Percentiles rank a stretch among this genome's conserved stretches.
phyloP scores from a whole-genome alignment of 2,797 vertebrate genomes.

The Zenarchopterus dispar region DNA sequence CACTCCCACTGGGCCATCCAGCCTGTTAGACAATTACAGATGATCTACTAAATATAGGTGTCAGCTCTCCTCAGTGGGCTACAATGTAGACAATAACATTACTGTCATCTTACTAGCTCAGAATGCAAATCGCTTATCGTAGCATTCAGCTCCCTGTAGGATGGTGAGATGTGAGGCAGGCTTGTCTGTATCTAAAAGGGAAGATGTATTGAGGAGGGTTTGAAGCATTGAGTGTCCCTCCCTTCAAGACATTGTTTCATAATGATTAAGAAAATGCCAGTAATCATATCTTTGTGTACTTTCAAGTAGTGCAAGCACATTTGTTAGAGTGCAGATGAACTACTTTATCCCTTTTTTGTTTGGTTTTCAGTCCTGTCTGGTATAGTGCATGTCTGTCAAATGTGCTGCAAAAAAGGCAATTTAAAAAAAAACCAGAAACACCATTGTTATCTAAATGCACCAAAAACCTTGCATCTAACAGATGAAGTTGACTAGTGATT shows the following conservation, averaged over 20 bases:
- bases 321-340: not conserved
- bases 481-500: conserved; percentile 5
- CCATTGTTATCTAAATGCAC: not conserved
- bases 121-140: too few species aligned
- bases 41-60: conserved; percentile 1
- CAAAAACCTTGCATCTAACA: conserved; percentile 3
- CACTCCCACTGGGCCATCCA: not conserved
- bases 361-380: not conserved
- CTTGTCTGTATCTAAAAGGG: not conserved
- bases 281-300: not conserved
- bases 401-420: not conserved
- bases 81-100: conserved; percentile 8
- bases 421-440: too few species aligned
- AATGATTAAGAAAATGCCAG: not conserved
- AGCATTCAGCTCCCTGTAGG: too few species aligned
- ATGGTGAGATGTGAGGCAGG: too few species aligned
- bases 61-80: not conserved
- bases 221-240: not conserved
- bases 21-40: not conserved
- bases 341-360: not conserved
- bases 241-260: not conserved
- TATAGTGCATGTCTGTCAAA: not conserved
- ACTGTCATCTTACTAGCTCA: conserved; percentile 9
- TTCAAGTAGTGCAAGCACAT: not conserved
- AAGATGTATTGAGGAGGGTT: not conserved